phyloP scores from a whole-genome alignment of 1,140 invertebrate species.

The Trichogramma pretiosum region DNA sequence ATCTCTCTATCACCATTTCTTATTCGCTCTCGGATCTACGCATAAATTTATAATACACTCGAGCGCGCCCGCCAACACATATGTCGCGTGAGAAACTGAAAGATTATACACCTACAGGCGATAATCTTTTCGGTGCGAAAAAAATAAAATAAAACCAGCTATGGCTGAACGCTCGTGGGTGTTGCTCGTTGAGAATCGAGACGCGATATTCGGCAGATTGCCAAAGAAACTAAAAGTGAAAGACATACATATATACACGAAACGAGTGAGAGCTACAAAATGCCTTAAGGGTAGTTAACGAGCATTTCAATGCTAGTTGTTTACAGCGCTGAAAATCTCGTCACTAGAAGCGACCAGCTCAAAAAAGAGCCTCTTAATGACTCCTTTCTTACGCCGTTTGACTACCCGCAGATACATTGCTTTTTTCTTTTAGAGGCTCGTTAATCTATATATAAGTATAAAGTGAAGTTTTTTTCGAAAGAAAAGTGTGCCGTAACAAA shows the following conservation, averaged over 20 bases:
- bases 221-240: background rate
- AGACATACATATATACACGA: no score
- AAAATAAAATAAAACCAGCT: no score
- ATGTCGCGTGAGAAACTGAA: no score
- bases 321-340: background rate
- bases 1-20: no score
- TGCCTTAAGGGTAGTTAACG: slow-evolving; percentile 13
- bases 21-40: no score
- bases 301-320: slow-evolving; percentile 21
- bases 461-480: background rate
- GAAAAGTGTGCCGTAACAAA: no score
- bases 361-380: slow-evolving; percentile 7
- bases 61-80: no score
- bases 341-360: background rate
- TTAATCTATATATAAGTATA: background rate
- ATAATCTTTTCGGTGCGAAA: no score
- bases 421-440: background rate
- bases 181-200: no score
- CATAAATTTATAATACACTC: no score
- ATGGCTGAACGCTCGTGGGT: no score
- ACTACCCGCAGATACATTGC: background rate
- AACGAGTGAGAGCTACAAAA: background rate
- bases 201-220: slow-evolving; percentile 4
- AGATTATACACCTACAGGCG: no score
- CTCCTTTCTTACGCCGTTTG: slow-evolving; percentile 2